Evolutionary conservation across 1,140 invertebrate species (phyloP), one percentile per base, ranked within the genome.

Genomic region (Panulirus ornatus): DNA sequence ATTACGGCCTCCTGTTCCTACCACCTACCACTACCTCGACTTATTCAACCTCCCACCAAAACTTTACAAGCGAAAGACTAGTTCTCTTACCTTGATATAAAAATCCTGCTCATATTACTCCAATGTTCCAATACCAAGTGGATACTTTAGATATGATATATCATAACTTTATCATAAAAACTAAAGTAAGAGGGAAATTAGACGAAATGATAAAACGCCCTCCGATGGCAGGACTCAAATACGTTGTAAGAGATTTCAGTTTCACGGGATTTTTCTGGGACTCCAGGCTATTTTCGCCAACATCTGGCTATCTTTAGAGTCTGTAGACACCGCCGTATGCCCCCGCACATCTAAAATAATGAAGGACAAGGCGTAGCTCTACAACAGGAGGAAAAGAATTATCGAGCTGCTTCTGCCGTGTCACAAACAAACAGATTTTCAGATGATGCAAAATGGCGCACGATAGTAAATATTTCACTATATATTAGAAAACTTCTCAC

Each of bases 371-470:
- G n/a, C n/a, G n/a, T n/a, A n/a, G n/a, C n/a, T n/a, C n/a, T n/a
- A n/a, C 42, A 85, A 75, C 75, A 19, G 44, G 0, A 54, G 66
- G 30, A 16, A 79, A 51, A 47, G 44, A 27, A 14, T 30, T 85
- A 75, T 85, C 66, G 83, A 85, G 83, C 78, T 11, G 16, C 82
- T 19, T 36, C 58, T 19, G 58, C 42, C 83, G 40, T 85, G 42
- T 36, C 83, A 73, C 83, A 85, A 85, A 85, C 83, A 85, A 85
- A 85, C 83, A 85, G 44, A 58, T 58, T 58, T 66, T 66, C 83
- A 85, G 83, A 54, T 73, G 83, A 85, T 51, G 83, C 42, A 85
- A 85, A 85, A 85, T 85, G 83, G 83, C 83, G 83, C 40, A 44
- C 58, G 34, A n/a, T 22, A 51, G 66, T 75, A 51, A 73, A 85